phyloP scores from a whole-genome alignment of 2,888 invertebrate genomes.

The Psococerastis gibbosa region DNA sequence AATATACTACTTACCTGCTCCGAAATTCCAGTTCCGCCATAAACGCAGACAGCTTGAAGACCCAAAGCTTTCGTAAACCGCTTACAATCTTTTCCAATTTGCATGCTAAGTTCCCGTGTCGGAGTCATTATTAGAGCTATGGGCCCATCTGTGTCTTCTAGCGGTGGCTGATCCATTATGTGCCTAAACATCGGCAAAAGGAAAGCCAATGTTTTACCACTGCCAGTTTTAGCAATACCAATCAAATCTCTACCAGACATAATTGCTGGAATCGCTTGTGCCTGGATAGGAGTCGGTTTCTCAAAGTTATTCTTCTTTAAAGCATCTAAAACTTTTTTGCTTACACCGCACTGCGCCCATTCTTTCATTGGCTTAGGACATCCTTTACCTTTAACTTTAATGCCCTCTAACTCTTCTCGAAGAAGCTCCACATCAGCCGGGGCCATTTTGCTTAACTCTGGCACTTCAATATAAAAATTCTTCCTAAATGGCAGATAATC shows the following conservation, averaged over 20 bases:
- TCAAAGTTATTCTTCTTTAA: conserved; percentile 80
- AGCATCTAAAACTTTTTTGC: conserved; percentile 84
- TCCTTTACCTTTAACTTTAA: conserved; percentile 88
- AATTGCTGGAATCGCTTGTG: conserved; percentile 91
- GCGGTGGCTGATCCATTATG: conserved; percentile 76
- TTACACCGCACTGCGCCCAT: conserved; percentile 98
- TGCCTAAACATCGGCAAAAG: conserved; percentile 95
- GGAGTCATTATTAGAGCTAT: conserved; percentile 96
- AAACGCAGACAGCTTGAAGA: conserved; percentile 84
- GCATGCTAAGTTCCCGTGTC: conserved; percentile 95
- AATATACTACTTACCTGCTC: conserved; percentile 57
- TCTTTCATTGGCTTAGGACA: conserved; percentile 61
- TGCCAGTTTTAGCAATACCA: conserved; percentile 98
- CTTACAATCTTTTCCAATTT: conserved; percentile 89
- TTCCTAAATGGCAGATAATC: conserved; percentile 81
- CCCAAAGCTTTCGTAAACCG: conserved; percentile 81
- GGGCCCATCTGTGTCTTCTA: conserved; percentile 96
- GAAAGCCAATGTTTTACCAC: conserved; percentile 96
- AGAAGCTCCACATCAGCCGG: conserved; percentile 68
- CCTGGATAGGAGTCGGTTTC: conserved; percentile 96
- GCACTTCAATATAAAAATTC: conserved; percentile 94
- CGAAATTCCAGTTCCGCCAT: conserved; percentile 94
- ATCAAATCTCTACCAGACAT: conserved; percentile 90
- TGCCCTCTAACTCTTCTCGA: conserved; percentile 79
- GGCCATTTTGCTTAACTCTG: conserved; percentile 85